Conservation (phyloP, 1,140 invertebrate species). For the honey bee (Apis mellifera) region DNA sequence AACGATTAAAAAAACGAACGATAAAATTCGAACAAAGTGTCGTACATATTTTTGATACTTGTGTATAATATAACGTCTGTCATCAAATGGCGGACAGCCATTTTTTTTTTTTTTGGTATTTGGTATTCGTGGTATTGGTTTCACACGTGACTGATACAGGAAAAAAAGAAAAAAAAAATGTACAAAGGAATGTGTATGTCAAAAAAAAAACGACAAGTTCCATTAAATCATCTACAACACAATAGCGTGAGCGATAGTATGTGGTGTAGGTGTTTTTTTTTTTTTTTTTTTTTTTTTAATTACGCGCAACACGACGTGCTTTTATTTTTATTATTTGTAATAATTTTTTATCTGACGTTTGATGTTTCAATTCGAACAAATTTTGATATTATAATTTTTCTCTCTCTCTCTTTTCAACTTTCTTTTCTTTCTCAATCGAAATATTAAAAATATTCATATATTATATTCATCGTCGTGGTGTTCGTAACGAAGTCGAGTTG, state of each 20-base stretch:
- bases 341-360: too few species aligned
- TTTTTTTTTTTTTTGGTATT: neutral
- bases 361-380: too few species aligned
- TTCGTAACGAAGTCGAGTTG: conserved; percentile 36
- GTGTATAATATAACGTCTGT: conserved; percentile 23
- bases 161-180: conserved; percentile 17
- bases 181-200: neutral
- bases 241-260: conserved; percentile 66
- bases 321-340: neutral
- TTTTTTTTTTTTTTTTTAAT: conserved; percentile 15
- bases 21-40: conserved; percentile 14
- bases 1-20: neutral
- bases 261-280: conserved; percentile 34
- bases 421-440: neutral
- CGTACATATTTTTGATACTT: neutral
- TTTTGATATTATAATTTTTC: neutral
- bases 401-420: neutral
- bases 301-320: conserved; percentile 61
- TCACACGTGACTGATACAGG: conserved; percentile 14
- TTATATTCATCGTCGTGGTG: conserved; percentile 45
- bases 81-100: neutral
- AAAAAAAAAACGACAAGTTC: conserved; percentile 53
- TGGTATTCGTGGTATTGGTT: conserved; percentile 6
- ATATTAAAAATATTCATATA: too few species aligned
- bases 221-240: conserved; percentile 68